Conservation (phyloP, 2,797 vertebrate species). For the Sebastes iracundus region DNA sequence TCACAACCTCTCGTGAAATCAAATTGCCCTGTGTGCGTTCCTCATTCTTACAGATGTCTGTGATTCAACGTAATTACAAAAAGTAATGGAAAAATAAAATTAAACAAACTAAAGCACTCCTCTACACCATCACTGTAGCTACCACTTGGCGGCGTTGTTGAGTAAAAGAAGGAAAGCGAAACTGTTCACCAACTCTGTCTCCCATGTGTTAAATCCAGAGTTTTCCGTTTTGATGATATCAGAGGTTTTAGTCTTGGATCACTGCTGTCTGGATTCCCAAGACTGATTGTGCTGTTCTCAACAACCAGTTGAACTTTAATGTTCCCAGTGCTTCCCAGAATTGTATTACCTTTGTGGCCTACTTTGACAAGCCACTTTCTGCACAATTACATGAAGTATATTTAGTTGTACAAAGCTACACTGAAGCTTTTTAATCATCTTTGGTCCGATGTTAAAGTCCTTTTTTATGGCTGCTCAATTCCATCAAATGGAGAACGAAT, state of each 20-base stretch:
- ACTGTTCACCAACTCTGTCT: not conserved
- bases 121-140: not conserved
- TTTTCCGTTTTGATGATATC: not conserved
- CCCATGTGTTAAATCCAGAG: not conserved
- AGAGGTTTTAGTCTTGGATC: not conserved
- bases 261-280: not conserved
- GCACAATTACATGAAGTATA: not conserved
- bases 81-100: not conserved
- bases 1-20: not conserved
- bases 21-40: not conserved
- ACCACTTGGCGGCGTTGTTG: slow-evolving; percentile 56
- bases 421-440: not conserved
- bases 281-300: not conserved
- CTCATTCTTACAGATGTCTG: not conserved
- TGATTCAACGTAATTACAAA: not conserved
- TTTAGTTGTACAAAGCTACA: not conserved
- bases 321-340: not conserved
- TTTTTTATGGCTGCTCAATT: not conserved
- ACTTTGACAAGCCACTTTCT: not conserved
- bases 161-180: slow-evolving; percentile 25
- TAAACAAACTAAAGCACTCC: not conserved
- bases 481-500: not conserved
- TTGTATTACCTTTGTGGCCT: not conserved
- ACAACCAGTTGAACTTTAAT: not conserved
- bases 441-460: not conserved